Base-by-base conservation (phyloP, 2,888 invertebrate species). In the Brenthis hecate region DNA sequence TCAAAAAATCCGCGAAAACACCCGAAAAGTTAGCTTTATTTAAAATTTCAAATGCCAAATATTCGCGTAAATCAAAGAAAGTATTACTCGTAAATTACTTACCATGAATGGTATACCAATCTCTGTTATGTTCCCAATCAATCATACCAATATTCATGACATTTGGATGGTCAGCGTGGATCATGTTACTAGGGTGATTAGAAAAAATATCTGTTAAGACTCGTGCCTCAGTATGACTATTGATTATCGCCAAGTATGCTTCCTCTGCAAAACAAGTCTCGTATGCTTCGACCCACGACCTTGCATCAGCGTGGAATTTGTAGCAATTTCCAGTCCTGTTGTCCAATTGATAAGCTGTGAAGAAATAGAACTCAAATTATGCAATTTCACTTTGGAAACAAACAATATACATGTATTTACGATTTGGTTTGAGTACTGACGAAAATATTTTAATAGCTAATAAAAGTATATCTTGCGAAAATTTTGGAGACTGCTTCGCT, bases 191-290 rank as follows among this genome's bases (percentile, higher is more conserved):
- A 19, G 16, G 51, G 36, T 61, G 14, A 0, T 43, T 43, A 14
- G 32, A 8, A 54, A 62, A 62, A 19, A 62, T 19, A 19, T 62
- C 53, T 55, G 14, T 48, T 43, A 76, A 13, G 14, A 77, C 57
- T 48, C 65, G 55, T 1, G 74, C 76, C 63, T 80, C 79, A 0
- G 47, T 60, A 0, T 68, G 65, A 13, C 74, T 78, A 67, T 80
- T 77, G 64, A 78, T 73, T 65, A 78, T 73, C 47, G 70, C 68
- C 43, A 72, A 60, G 32, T 70, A 63, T 1, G 16, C 67, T 3
- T 67, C 57, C 57, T 72, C 72, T 11, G 72, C 72, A 36, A 67
- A 43, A 36, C 72, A 72, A 3, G 23, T 53, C 43, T 51, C 60
- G 43, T 64, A 70, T 13, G 68, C 70, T 8, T 68, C 16, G 11